Percentiles rank a stretch among this genome's conserved stretches.
These are phyloP conservation scores for Zaprionus tsacasi DNA, from an alignment of 1,140 invertebrate species.

Conservation along the genomic window DNA sequence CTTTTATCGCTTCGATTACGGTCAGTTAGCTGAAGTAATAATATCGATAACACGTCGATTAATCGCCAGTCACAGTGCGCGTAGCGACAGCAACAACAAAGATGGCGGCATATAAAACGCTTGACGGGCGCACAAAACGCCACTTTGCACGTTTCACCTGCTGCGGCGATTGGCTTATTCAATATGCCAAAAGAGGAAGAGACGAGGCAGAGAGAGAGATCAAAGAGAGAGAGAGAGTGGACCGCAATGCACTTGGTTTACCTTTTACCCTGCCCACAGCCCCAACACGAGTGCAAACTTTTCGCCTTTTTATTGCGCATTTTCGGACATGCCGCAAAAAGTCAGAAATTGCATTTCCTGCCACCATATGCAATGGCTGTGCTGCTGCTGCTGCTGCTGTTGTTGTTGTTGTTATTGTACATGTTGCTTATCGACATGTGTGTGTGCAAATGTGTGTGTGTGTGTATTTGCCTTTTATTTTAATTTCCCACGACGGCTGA, in stretches of 20 bases:
- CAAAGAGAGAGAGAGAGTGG: slow-evolving; percentile 17
- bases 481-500: slow-evolving; percentile 75
- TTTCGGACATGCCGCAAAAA: slow-evolving; percentile 68
- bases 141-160: slow-evolving; percentile 47
- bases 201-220: background rate
- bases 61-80: no score
- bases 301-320: slow-evolving; percentile 61
- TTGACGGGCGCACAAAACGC: slow-evolving; percentile 15
- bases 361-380: slow-evolving; percentile 48
- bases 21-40: no score
- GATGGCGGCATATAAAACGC: background rate
- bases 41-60: no score
- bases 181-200: background rate
- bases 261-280: background rate
- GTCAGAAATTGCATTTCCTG: slow-evolving; percentile 72
- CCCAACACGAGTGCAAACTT: slow-evolving; percentile 41
- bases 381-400: slow-evolving; percentile 4
- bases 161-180: slow-evolving; percentile 3
- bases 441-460: slow-evolving; percentile 33
- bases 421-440: slow-evolving; percentile 14
- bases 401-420: slow-evolving; percentile 7
- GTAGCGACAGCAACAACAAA: background rate
- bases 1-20: no score
- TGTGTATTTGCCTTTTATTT: slow-evolving; percentile 72
- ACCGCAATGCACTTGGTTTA: slow-evolving; percentile 68